Evolutionary conservation across 2,797 vertebrate genomes (phyloP).

Genomic region (Artibeus jamaicensis): DNA sequence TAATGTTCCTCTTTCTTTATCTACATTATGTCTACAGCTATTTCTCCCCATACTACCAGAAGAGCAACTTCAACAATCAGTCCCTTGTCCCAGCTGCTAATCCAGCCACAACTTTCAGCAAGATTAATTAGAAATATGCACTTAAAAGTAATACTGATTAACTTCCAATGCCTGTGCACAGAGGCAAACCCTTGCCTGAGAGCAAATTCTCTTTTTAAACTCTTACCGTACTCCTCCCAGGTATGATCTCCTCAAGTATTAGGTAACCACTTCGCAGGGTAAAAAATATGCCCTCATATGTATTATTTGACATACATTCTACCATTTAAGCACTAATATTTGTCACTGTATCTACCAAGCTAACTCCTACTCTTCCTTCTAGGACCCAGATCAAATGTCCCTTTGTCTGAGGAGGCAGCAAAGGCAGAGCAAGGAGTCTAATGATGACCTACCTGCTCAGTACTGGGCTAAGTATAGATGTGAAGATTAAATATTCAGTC

Average conservation of each 20-base stretch:
- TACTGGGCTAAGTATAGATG: neutral
- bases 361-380: neutral
- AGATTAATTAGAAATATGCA: neutral
- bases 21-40: neutral
- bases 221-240: neutral
- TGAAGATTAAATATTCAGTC: neutral
- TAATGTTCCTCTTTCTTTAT: neutral
- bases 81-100: neutral
- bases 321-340: neutral
- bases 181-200: neutral
- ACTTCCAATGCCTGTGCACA: neutral
- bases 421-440: neutral
- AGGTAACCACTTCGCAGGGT: neutral
- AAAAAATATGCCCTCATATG: neutral
- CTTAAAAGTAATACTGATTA: neutral
- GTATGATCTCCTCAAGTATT: neutral
- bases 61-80: neutral
- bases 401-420: neutral
- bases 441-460: neutral
- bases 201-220: neutral
- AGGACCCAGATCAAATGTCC: neutral
- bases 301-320: fast-evolving
- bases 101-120: neutral
- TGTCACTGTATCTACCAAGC: neutral
- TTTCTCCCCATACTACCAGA: neutral